phyloP scores from a whole-genome alignment of 1,140 invertebrate genomes.

The Epicauta chinensis region DNA sequence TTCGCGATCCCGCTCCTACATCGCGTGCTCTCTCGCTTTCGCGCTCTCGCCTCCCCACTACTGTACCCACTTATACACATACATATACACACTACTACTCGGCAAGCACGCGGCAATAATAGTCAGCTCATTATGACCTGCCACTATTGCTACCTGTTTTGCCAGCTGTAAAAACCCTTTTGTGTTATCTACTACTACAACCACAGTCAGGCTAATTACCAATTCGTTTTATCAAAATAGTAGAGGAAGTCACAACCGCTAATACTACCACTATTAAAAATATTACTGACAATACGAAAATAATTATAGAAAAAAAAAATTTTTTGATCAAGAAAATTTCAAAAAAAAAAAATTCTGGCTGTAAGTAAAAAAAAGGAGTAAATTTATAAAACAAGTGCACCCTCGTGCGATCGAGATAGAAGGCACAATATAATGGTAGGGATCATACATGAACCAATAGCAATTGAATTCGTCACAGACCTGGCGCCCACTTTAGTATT shows the following conservation, averaged over 20 bases:
- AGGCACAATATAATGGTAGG: slow-evolving; percentile 34
- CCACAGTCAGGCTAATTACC: neutral
- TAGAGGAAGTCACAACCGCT: neutral
- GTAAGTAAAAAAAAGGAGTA: neutral
- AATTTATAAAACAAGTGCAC: neutral
- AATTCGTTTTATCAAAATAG: neutral
- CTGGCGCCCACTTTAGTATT: slow-evolving; percentile 36
- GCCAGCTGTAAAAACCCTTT: slow-evolving; percentile 20
- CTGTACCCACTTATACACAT: neutral
- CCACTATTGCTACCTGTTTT: slow-evolving; percentile 40
- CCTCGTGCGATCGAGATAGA: neutral
- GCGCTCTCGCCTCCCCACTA: slow-evolving; percentile 13
- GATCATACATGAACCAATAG: slow-evolving; percentile 40
- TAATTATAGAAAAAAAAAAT: neutral
- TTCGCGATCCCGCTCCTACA: slow-evolving; percentile 32
- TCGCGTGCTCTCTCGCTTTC: slow-evolving; percentile 23
- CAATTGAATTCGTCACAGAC: slow-evolving; percentile 39
- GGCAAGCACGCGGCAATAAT: slow-evolving; percentile 34
- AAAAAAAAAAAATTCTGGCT: neutral
- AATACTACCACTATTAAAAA: too few relatives aligned
- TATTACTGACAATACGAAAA: neutral
- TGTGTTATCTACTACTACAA: slow-evolving; percentile 7
- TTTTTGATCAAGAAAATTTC: neutral
- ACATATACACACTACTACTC: neutral
- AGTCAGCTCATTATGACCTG: slow-evolving; percentile 39